phyloP scores from a whole-genome alignment of 2,113 vertebrate species.

The Prionailurus bengalensis region DNA sequence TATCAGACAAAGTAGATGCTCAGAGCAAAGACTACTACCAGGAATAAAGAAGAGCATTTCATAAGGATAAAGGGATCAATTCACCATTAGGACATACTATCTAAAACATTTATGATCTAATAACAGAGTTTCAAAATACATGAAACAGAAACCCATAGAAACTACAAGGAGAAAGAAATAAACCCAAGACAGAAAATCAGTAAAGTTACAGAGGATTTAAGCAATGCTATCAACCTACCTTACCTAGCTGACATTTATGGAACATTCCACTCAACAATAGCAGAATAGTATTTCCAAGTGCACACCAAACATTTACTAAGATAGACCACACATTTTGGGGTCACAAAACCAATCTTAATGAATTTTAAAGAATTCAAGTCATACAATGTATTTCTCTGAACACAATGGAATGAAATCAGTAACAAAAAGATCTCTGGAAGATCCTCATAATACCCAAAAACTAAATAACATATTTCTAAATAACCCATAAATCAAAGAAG shows the following conservation, averaged over 20 bases:
- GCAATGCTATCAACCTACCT: background rate
- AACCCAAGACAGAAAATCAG: background rate
- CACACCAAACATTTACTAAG: background rate
- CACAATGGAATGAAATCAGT: background rate
- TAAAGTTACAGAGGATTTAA: slow-evolving; percentile 8
- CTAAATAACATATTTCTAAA: background rate
- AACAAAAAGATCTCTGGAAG: slow-evolving; percentile 11
- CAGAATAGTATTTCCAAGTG: background rate
- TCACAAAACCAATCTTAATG: slow-evolving; percentile 34
- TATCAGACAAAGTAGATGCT: slow-evolving; percentile 1
- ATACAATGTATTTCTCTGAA: slow-evolving; percentile 14
- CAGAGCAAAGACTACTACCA: slow-evolving; percentile 11
- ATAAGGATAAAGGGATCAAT: slow-evolving; percentile 16
- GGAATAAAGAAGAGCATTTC: slow-evolving; percentile 9
- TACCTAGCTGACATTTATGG: background rate
- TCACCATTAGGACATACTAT: background rate
- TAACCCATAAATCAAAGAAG: background rate
- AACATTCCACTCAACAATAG: background rate
- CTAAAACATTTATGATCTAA: background rate
- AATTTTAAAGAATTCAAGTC: background rate
- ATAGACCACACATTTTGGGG: background rate
- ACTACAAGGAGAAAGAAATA: slow-evolving; percentile 17
- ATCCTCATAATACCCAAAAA: slow-evolving; percentile 13
- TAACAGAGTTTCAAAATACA: background rate
- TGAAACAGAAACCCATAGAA: slow-evolving; percentile 12